Percentiles rank a stretch among this genome's conserved stretches.
Conservation (phyloP, 2,113 vertebrate genomes). For the Trochalopteron elliotii region DNA sequence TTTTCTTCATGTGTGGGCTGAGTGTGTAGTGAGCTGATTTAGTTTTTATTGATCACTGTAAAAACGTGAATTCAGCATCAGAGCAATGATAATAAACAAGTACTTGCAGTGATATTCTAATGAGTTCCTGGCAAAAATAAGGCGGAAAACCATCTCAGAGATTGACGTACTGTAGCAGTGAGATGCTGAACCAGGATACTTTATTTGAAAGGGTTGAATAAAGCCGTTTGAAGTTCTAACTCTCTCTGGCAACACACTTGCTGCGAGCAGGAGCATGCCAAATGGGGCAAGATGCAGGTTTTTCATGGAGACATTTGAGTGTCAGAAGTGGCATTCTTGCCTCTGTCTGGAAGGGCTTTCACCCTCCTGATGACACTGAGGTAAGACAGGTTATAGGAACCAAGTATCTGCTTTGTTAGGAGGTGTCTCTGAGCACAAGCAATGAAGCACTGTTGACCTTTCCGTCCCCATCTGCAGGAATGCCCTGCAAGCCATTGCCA, state of each 20-base stretch:
- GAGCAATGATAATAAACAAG: slow-evolving; percentile 53
- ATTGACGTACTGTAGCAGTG: not conserved
- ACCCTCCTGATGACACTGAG: not conserved
- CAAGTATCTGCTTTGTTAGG: not conserved
- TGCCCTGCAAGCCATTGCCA: not conserved
- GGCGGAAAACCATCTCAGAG: not conserved
- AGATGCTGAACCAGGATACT: slow-evolving; percentile 24
- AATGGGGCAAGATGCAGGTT: not conserved
- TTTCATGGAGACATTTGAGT: not conserved
- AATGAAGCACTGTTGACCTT: not conserved
- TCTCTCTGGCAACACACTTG: slow-evolving; percentile 25
- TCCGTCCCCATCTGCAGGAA: accelerated
- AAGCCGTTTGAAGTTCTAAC: slow-evolving; percentile 33
- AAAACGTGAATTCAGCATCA: slow-evolving; percentile 48
- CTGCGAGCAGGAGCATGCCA: not conserved
- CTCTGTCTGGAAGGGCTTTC: not conserved
- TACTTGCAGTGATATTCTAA: slow-evolving; percentile 55
- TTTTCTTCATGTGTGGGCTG: slow-evolving; percentile 65
- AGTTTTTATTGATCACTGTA: slow-evolving; percentile 56
- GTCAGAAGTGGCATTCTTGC: not conserved
- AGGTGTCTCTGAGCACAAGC: not conserved
- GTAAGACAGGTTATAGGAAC: not conserved
- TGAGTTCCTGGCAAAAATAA: slow-evolving; percentile 41
- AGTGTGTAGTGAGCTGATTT: slow-evolving; percentile 36
- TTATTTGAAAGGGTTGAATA: not conserved